Evolutionary conservation across 1,140 invertebrate species (phyloP).

Genomic region (Lycorma delicatula): DNA sequence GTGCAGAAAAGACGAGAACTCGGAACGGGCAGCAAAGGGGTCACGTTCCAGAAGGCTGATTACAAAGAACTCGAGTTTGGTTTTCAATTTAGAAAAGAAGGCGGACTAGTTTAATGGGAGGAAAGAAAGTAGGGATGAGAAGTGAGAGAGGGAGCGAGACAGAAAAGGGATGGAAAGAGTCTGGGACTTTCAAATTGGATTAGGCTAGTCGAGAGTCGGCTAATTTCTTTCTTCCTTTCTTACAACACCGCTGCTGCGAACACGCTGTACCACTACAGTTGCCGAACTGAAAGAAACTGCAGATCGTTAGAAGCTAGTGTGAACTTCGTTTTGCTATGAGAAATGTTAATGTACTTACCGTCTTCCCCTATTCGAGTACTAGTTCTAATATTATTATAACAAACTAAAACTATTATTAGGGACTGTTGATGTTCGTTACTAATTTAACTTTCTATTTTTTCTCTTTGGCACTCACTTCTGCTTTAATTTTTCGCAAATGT

Average conservation of each 20-base stretch:
- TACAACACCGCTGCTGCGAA: too few relatives aligned
- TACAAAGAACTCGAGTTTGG: slow-evolving; percentile 6
- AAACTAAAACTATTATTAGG: too few relatives aligned
- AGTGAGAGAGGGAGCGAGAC: neutral
- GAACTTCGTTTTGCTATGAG: neutral
- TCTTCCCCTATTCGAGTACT: too few relatives aligned
- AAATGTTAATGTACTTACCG: slow-evolving; percentile 4
- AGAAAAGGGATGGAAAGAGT: neutral
- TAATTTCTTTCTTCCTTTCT: neutral
- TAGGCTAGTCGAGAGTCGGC: slow-evolving; percentile 5
- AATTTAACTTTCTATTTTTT: too few relatives aligned
- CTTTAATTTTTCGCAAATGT: too few relatives aligned
- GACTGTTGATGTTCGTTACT: too few relatives aligned
- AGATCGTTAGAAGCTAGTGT: neutral
- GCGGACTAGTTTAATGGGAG: too few relatives aligned
- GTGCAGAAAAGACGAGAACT: neutral
- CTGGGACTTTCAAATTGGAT: slow-evolving; percentile 7
- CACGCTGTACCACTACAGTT: too few relatives aligned
- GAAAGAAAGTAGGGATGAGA: neutral
- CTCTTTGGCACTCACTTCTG: too few relatives aligned
- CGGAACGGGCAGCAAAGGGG: neutral
- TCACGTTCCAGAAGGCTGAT: neutral
- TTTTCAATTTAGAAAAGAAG: slow-evolving; percentile 6
- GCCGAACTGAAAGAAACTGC: too few relatives aligned
- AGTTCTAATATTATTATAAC: too few relatives aligned